Base-by-base conservation (phyloP, 2,888 invertebrate species). In the Mythimna loreyi region DNA sequence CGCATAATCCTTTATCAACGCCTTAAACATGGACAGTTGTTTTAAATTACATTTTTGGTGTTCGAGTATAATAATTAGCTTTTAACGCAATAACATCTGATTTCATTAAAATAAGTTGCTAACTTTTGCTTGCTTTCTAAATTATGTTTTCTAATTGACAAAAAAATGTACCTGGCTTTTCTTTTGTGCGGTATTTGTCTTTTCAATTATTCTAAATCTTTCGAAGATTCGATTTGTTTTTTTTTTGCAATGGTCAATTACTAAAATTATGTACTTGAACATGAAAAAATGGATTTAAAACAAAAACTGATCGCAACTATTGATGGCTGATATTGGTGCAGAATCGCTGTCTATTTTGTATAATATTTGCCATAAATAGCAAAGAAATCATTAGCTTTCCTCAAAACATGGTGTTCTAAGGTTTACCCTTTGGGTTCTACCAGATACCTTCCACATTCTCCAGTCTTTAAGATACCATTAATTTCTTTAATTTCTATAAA, bases 1-100 rank as follows among this genome's bases (percentile, higher is more conserved):
- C 93, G 94, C 95, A 93, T 95, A 94, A 95, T 93, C 90, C 91
- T 89, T 85, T 67, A 78, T 87, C 90, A 90, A 85, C 83, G 87
- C 88, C 89, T 86, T 82, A 78, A 83, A 87, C 87, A 83, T 65
- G 72, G 70, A 57, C 88, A 88, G 89, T 84, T 87, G 85, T 88
- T 91, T 91, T 87, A 88, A 91, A 88, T 86, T 82, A 82, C 87
- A 87, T 89, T 88, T 86, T 87, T 87, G 80, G 85, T 87, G 87
- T 89, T 90, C 88, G 87, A 89, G 89, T 86, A 86, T 86, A 77
- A 73, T 69, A 33, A 53, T 67, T 28, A 66, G 75, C 79, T 81
- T 82, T 73, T 78, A 84, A 83, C 76, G 72, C 70, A 77, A 72
- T 85, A 84, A 85, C 81, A 75, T 81, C n/a, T 58, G 30, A 72